phyloP scores from a whole-genome alignment of 2,113 vertebrate genomes.

The Beaufortia kweichowensis region DNA sequence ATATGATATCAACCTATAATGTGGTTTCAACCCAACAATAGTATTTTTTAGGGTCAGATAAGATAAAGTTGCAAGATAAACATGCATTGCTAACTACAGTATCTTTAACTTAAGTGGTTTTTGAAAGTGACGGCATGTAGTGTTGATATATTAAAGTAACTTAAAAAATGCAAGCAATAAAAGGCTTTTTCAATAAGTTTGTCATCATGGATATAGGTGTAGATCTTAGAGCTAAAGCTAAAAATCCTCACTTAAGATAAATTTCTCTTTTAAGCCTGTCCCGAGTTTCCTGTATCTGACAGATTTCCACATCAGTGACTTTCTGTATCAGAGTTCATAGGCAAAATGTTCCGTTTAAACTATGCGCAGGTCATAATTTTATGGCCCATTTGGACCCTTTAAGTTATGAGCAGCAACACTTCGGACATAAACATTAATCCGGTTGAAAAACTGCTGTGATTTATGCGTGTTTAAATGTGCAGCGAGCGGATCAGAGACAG shows the following conservation, averaged over 20 bases:
- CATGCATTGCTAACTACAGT: too few relatives aligned
- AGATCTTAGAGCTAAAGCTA: background rate
- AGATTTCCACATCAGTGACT: background rate
- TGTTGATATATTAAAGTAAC: background rate
- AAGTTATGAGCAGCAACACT: constrained; percentile 62
- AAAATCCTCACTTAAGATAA: constrained; percentile 8
- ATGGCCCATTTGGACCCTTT: constrained; percentile 63
- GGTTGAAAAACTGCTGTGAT: constrained; percentile 68
- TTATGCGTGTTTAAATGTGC: constrained; percentile 69
- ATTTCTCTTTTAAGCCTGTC: background rate
- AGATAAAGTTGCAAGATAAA: too few relatives aligned
- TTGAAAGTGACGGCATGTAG: background rate
- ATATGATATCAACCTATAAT: too few relatives aligned
- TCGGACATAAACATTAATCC: constrained; percentile 61
- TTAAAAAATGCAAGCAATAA: background rate
- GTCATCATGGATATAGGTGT: constrained; percentile 16
- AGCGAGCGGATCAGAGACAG: constrained; percentile 56
- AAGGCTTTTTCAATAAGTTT: constrained; percentile 7
- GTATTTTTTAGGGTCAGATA: too few relatives aligned
- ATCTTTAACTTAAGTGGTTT: too few relatives aligned
- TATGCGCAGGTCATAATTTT: constrained; percentile 57
- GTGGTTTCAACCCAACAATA: too few relatives aligned
- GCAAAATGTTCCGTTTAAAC: constrained; percentile 55
- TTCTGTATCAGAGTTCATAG: constrained; percentile 39
- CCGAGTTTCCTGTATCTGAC: background rate